phyloP scores from a whole-genome alignment of 2,888 invertebrate species.

The Sesia bembeciformis region DNA sequence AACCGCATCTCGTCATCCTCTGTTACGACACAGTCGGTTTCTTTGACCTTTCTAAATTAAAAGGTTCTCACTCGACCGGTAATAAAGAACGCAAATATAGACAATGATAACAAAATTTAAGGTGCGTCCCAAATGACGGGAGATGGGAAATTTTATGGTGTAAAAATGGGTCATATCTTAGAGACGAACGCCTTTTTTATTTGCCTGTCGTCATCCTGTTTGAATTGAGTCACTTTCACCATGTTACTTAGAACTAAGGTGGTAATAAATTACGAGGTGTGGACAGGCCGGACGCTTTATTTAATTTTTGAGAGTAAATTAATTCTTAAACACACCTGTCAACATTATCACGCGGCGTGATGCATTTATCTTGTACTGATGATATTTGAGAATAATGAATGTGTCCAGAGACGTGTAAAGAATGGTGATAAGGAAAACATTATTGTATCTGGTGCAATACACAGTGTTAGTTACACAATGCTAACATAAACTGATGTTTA shows the following conservation, averaged over 20 bases:
- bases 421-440: too few species aligned
- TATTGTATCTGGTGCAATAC: too few species aligned
- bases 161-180: constrained; percentile 53
- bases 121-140: constrained; percentile 16
- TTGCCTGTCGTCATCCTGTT: constrained; percentile 49
- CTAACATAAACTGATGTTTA: too few species aligned
- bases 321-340: constrained; percentile 24
- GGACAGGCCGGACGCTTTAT: constrained; percentile 28
- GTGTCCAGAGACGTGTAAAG: too few species aligned
- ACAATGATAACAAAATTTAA: constrained; percentile 48
- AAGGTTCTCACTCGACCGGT: constrained; percentile 25
- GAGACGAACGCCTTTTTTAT: constrained; percentile 40
- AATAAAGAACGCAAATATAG: constrained; percentile 57
- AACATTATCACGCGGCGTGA: constrained; percentile 12
- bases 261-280: constrained; percentile 50
- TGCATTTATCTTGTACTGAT: not conserved
- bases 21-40: constrained; percentile 10
- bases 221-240: constrained; percentile 36
- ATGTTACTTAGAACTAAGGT: constrained; percentile 38
- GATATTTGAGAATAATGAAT: not conserved
- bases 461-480: too few species aligned
- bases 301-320: constrained; percentile 7
- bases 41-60: constrained; percentile 14
- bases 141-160: constrained; percentile 48
- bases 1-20: constrained; percentile 10